These are phyloP conservation scores for Silurus meridionalis DNA, from an alignment of 2,113 vertebrate species.

Conservation along the genomic window DNA sequence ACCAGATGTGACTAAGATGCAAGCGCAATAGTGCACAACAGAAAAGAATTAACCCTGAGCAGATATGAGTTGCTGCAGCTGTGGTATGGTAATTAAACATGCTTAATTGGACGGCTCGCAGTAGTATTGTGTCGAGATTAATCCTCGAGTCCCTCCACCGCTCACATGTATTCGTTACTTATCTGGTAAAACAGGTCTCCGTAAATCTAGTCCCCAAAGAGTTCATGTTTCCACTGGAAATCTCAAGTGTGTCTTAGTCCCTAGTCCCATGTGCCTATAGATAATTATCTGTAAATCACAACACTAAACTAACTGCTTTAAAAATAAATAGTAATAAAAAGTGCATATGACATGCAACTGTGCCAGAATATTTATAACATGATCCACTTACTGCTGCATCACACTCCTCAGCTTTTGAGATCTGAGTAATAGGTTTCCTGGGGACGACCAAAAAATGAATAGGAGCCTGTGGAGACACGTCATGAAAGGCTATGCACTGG, in stretches of 20 bases:
- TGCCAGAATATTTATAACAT: background rate
- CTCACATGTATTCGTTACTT: background rate
- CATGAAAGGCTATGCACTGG: conserved; percentile 92
- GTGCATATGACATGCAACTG: background rate
- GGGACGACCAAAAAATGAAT: conserved; percentile 93
- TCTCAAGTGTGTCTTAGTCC: background rate
- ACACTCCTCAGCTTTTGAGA: conserved; percentile 83
- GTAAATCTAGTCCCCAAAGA: background rate
- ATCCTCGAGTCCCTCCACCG: background rate
- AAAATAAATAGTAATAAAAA: background rate
- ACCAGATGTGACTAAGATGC: background rate
- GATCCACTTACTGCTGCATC: conserved; percentile 85
- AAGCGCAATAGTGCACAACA: too few relatives aligned
- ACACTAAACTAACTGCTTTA: background rate
- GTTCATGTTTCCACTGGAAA: background rate
- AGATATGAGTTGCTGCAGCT: background rate
- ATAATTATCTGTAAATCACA: background rate
- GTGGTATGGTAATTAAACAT: background rate
- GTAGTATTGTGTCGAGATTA: background rate
- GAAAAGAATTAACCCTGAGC: background rate
- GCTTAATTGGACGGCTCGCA: background rate
- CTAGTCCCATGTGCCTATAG: background rate
- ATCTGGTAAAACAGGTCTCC: background rate
- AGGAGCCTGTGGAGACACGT: conserved; percentile 91
- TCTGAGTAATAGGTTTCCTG: conserved; percentile 84